These are phyloP conservation scores for Corbicula japonica DNA, from an alignment of 2,888 invertebrate species.

Conservation along the genomic window DNA sequence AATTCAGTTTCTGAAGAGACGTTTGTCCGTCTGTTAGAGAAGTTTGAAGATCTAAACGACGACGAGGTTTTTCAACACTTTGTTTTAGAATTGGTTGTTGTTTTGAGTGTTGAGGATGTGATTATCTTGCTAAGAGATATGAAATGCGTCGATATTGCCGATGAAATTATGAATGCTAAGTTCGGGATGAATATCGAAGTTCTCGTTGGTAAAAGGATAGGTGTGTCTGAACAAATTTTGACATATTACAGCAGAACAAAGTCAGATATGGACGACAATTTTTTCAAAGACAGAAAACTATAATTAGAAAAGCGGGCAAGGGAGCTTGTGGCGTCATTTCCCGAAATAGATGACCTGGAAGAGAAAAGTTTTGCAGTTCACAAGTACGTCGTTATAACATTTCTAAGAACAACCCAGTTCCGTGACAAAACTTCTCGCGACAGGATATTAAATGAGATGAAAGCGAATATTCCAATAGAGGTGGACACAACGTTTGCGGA, in stretches of 20 bases:
- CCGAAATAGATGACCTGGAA: neutral
- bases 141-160: too few species aligned
- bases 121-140: too few species aligned
- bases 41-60: too few species aligned
- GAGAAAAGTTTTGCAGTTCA: slow-evolving; percentile 1
- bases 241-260: slow-evolving; percentile 13
- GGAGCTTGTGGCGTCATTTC: neutral
- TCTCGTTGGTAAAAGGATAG: too few species aligned
- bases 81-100: too few species aligned
- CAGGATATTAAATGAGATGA: slow-evolving; percentile 19
- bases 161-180: too few species aligned
- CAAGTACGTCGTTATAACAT: slow-evolving; percentile 9
- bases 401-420: slow-evolving; percentile 13
- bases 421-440: neutral
- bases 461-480: neutral
- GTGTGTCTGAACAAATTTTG: slow-evolving; percentile 13
- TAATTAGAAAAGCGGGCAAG: slow-evolving; percentile 9
- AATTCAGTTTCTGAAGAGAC: too few species aligned
- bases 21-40: too few species aligned
- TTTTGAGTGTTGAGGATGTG: too few species aligned
- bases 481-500: slow-evolving; percentile 7
- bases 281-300: slow-evolving; percentile 8
- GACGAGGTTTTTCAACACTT: too few species aligned
- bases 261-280: slow-evolving; percentile 18
- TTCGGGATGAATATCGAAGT: too few species aligned